A percentile compares a stretch with the other conserved stretches of the same genome.
Conservation (phyloP, 2,113 vertebrate genomes). For the Campylomormyrus tamandua region DNA sequence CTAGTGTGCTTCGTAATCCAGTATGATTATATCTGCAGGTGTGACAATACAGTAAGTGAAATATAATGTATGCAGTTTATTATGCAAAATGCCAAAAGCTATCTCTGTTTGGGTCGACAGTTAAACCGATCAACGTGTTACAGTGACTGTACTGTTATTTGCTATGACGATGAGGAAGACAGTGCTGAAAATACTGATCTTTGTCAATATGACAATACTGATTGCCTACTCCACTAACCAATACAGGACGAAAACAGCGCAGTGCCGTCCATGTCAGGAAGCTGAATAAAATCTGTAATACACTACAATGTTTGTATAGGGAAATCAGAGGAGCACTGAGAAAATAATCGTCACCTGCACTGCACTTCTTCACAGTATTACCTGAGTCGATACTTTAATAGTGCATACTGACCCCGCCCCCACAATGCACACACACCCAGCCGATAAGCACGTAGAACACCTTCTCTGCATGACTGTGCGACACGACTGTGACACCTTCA, state of each 20-base stretch:
- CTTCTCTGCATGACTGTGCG: not conserved
- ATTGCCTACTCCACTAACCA: not conserved
- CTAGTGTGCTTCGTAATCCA: slow-evolving; percentile 50
- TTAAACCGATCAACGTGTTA: not conserved
- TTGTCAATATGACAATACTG: not conserved
- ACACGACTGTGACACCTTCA: not conserved
- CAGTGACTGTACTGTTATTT: not conserved
- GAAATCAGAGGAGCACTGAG: not conserved
- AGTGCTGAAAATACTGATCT: not conserved
- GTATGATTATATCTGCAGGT: slow-evolving; percentile 56
- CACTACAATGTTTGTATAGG: not conserved
- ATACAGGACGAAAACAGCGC: not conserved
- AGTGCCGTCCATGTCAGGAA: not conserved
- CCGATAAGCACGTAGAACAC: not conserved
- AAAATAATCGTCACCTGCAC: not conserved
- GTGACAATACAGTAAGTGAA: slow-evolving; percentile 31
- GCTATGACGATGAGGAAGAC: not conserved
- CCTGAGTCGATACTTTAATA: not conserved
- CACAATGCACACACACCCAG: not conserved
- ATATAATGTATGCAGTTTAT: not conserved
- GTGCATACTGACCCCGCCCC: not conserved
- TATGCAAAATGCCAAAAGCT: not conserved
- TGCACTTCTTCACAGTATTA: not conserved
- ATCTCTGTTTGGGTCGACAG: not conserved
- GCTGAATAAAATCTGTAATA: not conserved